Evolutionary conservation across 1,140 invertebrate genomes (phyloP).

Genomic region (Chironomus tepperi): DNA sequence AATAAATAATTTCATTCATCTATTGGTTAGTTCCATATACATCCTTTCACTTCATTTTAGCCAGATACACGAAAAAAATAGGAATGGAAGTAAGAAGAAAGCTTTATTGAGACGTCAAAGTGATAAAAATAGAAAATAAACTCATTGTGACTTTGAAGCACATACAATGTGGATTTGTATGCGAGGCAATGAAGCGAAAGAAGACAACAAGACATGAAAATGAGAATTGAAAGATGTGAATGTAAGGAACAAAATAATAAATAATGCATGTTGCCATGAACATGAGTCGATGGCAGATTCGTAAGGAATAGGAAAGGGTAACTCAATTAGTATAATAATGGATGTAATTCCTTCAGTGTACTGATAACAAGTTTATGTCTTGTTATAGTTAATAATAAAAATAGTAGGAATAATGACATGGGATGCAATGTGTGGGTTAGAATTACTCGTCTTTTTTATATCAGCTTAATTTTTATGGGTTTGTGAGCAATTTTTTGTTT

Average conservation of each 20-base stretch:
- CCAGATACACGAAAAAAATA: too few relatives aligned
- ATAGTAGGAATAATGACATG: background rate
- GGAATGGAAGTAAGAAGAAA: background rate
- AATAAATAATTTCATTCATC: conserved; percentile 15
- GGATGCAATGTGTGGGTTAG: background rate
- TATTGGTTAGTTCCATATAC: background rate
- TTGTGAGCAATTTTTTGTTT: too few relatives aligned
- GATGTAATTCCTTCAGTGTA: background rate
- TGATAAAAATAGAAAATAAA: background rate
- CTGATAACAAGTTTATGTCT: background rate
- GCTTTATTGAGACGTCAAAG: conserved; percentile 17
- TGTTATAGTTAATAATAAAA: too few relatives aligned
- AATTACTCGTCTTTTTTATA: background rate
- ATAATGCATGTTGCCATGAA: background rate
- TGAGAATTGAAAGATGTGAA: background rate
- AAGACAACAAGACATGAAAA: background rate
- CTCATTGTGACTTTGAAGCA: conserved; percentile 16
- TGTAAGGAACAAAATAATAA: background rate
- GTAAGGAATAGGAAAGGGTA: background rate
- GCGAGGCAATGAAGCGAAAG: too few relatives aligned
- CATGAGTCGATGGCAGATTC: too few relatives aligned
- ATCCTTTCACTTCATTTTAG: background rate
- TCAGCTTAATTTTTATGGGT: background rate
- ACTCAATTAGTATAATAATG: conserved; percentile 14
- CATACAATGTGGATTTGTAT: background rate